Evolutionary conservation across 2,888 invertebrate species (phyloP).

Genomic region (Drosophila subquinaria): DNA sequence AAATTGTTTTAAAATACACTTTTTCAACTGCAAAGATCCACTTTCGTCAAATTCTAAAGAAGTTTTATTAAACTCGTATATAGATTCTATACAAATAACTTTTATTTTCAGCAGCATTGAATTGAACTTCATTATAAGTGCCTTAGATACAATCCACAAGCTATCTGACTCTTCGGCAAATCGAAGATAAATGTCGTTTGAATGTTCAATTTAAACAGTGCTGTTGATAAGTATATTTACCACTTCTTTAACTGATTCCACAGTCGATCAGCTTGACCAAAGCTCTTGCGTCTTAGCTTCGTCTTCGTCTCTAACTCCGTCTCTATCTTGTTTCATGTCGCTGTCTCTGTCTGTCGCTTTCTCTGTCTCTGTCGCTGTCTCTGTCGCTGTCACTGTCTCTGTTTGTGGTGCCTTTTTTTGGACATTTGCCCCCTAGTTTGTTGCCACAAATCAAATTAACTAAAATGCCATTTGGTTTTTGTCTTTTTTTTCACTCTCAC

Average conservation of each 20-base stretch:
- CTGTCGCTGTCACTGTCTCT: slow-evolving; percentile 6
- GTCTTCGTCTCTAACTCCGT: slow-evolving; percentile 4
- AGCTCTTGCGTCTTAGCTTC: not conserved
- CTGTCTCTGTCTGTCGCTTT: not conserved
- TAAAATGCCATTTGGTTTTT: slow-evolving; percentile 83
- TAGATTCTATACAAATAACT: not conserved
- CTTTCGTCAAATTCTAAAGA: no score
- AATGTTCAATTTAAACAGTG: slow-evolving; percentile 7
- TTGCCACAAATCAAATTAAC: slow-evolving; percentile 75
- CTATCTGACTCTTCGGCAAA: not conserved
- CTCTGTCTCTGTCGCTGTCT: slow-evolving; percentile 1
- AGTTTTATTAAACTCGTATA: no score
- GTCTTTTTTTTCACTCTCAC: slow-evolving; percentile 60
- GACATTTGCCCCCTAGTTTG: slow-evolving; percentile 41
- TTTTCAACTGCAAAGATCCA: no score
- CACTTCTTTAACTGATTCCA: not conserved
- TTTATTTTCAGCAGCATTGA: no score
- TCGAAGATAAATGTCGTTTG: slow-evolving; percentile 6
- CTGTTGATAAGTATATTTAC: slow-evolving; percentile 5
- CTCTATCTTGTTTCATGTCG: slow-evolving; percentile 34
- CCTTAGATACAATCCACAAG: not conserved
- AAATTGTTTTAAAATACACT: no score
- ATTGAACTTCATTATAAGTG: not conserved
- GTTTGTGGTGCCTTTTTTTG: slow-evolving; percentile 24
- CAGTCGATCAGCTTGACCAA: slow-evolving; percentile 6